Conservation (phyloP, 2,888 invertebrate genomes). For the Diachrysia chrysitis region DNA sequence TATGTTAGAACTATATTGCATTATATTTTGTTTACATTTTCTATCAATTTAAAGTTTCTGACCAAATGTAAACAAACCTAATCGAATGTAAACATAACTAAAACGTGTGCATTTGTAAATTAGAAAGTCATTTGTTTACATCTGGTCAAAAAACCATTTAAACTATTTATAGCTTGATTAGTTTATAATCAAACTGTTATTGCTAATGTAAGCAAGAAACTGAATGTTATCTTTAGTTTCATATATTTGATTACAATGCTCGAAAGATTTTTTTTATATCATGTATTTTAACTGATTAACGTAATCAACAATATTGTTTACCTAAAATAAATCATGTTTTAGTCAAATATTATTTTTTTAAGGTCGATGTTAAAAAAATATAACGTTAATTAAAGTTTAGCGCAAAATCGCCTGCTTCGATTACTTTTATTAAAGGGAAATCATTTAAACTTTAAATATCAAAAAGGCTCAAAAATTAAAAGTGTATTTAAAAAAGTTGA, state of each 20-base stretch:
- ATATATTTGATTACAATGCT: neutral
- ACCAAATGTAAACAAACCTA: neutral
- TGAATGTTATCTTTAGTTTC: too few relatives aligned
- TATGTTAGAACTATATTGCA: neutral
- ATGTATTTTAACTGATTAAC: neutral
- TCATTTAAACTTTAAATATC: neutral
- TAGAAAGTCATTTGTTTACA: neutral
- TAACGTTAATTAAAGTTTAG: neutral
- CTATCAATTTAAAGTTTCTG: slow-evolving; percentile 1
- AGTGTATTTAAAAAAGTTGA: too few relatives aligned
- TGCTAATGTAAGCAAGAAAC: neutral
- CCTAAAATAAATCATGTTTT: neutral
- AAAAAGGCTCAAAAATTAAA: neutral
- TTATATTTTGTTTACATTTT: neutral
- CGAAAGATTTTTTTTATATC: neutral
- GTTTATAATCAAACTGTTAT: neutral
- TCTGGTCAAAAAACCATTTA: neutral
- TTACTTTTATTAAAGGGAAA: neutral
- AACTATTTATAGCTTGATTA: slow-evolving; percentile 13
- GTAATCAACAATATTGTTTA: neutral
- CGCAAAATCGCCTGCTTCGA: too few relatives aligned
- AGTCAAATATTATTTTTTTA: neutral
- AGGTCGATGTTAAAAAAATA: neutral
- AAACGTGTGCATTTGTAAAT: neutral
- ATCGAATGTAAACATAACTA: neutral